These are phyloP conservation scores for Lasioglossum pauxillum DNA, from an alignment of 2,888 invertebrate species.

Conservation along the genomic window DNA sequence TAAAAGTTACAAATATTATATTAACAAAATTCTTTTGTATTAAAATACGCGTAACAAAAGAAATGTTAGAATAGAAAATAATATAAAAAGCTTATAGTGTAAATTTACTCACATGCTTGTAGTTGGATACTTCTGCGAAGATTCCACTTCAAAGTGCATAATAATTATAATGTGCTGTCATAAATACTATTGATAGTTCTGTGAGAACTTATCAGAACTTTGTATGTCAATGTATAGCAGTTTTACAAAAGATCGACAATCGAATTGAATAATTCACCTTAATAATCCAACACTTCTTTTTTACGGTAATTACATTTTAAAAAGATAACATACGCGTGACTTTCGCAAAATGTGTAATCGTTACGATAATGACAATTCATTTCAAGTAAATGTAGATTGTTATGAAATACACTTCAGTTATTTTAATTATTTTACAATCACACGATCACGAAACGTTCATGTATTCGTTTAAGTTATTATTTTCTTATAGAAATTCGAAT, in stretches of 20 bases:
- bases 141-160: constrained; percentile 75
- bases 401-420: constrained; percentile 10
- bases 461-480: background rate
- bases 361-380: constrained; percentile 58
- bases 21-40: background rate
- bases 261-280: constrained; percentile 16
- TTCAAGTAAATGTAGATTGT: constrained; percentile 43
- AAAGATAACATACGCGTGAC: constrained; percentile 32
- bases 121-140: constrained; percentile 70
- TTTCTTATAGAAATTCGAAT: constrained; percentile 14
- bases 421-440: constrained; percentile 7
- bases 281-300: constrained; percentile 33
- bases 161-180: constrained; percentile 51
- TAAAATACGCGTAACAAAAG: background rate
- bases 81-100: background rate
- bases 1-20: constrained; percentile 32
- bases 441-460: background rate
- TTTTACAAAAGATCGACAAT: constrained; percentile 15
- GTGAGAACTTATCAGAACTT: constrained; percentile 45
- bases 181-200: constrained; percentile 43
- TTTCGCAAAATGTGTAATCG: constrained; percentile 40
- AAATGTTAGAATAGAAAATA: background rate
- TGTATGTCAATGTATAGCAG: constrained; percentile 9
- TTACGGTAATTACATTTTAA: constrained; percentile 45
- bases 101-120: constrained; percentile 74